Evolutionary conservation across 2,797 vertebrate species (phyloP), one percentile per base, ranked within the genome.

Genomic region (Coranthus polyacanthus): DNA sequence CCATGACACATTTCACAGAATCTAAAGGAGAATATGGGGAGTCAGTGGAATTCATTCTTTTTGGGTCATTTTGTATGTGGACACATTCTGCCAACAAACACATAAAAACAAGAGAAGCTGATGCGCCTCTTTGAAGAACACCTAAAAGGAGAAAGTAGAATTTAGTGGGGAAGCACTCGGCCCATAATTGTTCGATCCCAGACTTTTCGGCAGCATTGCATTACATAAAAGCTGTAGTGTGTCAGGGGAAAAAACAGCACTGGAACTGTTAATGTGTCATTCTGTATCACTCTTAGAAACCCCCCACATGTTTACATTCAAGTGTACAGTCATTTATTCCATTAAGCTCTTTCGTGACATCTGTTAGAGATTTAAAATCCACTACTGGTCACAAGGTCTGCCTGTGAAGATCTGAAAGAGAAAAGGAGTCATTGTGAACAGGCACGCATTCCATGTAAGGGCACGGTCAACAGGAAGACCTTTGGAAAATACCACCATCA

Each of bases 1-100:
- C 96, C 95, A 95, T 95, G 94, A 90, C 94, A 94, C 93, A 93
- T 92, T 88, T 93, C 91, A 94, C 91, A 93, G 91, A 92, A 93
- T 94, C 92, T 93, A 92, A 93, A 87, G 86, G 78, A 92, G 91
- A 92, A 94, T 83, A 93, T 59, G 80, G 82, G 80, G 83, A 82
- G 90, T 93, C 92, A 93, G 91, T 90, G 80, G 88, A 12, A 62
- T 72, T 79, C 70, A 68, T 37, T 59, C 16, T 65, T 66, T 74
- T 76, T 36, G 36, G 43, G 63, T 62, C 12, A 44, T 63, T 70
- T 68, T 54, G 61, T 41, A 26, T 34, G 63, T 32, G 74, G 73
- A 81, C 59, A 88, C 60, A 83, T 59, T 81, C 72, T 75, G 68
- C 53, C 65, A 61, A 84, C 73, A 81, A 68, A 52, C 44, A 74